Evolutionary conservation across 2,888 invertebrate species (phyloP), one percentile per base, ranked within the genome.

Genomic region (Azorinus chamasolen): DNA sequence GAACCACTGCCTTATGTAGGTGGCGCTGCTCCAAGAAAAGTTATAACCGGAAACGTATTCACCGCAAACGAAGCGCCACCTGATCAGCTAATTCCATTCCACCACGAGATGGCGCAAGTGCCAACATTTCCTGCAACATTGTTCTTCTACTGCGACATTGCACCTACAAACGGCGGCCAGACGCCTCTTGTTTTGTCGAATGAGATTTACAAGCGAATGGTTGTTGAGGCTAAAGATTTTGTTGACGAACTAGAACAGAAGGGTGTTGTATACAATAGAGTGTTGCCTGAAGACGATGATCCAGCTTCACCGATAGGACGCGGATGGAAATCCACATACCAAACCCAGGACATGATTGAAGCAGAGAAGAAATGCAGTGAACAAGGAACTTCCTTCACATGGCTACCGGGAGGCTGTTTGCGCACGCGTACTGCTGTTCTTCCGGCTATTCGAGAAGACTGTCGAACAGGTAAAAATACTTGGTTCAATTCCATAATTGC

Each of bases 71-170:
- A 89, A 71, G 79, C 88, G 1, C 89, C 89, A 8, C 89, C 88
- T 4, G 86, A 86, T n/a, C 70, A 83, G 27, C 83, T 82, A 10
- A 89, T 89, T 20, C 86, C 87, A 0, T 89, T 88, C 59, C 89
- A 89, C 54, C 89, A 89, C 65, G 89, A 89, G 58, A 89, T 89
- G 89, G 88, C 89, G 1, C 89, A 89, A 65, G 88, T 87, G 0
- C 88, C 86, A 0, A 83, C 84, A 8, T 88, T 79, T 61, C 89
- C 89, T 1, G 71, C 65, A 4, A 75, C 78, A 10, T 59, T 89
- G 5, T 88, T 86, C 75, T 89, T 89, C 71, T 86, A 84, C 63
- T 89, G 89, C 64, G 86, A 88, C 25, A 59, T 77, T 16, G 70
- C 69, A 48, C 85, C 89, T 18, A 22, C 57, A 32, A 53, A 66